phyloP scores from a whole-genome alignment of 1,140 invertebrate species.

The Portunus trituberculatus region DNA sequence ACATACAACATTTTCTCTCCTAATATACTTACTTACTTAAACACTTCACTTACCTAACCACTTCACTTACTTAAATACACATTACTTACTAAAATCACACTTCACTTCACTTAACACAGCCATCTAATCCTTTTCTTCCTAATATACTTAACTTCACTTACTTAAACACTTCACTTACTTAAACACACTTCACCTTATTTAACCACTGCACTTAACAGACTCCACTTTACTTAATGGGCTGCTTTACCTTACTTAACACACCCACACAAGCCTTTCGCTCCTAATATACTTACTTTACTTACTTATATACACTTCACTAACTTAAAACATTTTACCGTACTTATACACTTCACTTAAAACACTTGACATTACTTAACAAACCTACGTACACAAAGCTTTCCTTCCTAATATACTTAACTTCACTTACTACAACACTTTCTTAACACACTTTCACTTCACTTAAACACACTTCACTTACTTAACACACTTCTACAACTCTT shows the following conservation, averaged over 20 bases:
- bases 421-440: neutral
- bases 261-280: neutral
- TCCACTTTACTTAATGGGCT: neutral
- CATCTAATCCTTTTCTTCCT: too few species aligned
- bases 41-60: conserved; percentile 27
- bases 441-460: neutral
- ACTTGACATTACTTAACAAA: neutral
- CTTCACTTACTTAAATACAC: too few species aligned
- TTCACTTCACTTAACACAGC: too few species aligned
- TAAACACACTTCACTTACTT: neutral
- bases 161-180: neutral
- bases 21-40: too few species aligned
- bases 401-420: neutral
- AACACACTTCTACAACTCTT: conserved; percentile 7
- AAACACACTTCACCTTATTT: neutral
- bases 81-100: neutral
- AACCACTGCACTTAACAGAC: neutral
- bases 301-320: neutral
- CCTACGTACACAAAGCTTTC: neutral
- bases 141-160: too few species aligned
- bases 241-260: neutral
- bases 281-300: neutral
- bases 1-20: too few species aligned
- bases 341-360: conserved; percentile 27
- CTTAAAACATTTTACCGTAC: conserved; percentile 25